Conservation (phyloP, 64 coral and sea anemone species). For the Montipora foliosa region DNA sequence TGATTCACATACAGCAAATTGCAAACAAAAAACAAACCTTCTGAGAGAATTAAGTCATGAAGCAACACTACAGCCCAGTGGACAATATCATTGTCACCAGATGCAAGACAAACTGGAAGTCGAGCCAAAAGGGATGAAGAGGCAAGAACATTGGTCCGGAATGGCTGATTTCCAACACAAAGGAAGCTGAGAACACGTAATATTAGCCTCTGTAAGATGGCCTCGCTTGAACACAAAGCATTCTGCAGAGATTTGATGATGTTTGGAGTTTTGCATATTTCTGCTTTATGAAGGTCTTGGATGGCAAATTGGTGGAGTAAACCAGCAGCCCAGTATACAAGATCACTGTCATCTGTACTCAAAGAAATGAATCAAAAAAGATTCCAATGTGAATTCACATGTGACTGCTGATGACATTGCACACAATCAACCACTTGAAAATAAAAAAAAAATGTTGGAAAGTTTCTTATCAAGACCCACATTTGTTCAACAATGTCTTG, state of each 20-base stretch:
- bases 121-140: constrained; percentile 75
- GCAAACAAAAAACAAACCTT: constrained; percentile 59
- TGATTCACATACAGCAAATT: not conserved
- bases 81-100: constrained; percentile 91
- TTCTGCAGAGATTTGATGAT: constrained; percentile 81
- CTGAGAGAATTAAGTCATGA: constrained; percentile 88
- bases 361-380: not conserved
- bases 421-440: too few relatives aligned
- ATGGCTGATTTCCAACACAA: constrained; percentile 77
- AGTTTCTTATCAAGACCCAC: too few relatives aligned
- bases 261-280: constrained; percentile 88
- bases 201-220: constrained; percentile 90
- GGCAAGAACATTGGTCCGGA: constrained; percentile 63
- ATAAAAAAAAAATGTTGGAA: too few relatives aligned
- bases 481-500: too few relatives aligned
- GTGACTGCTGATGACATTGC: too few relatives aligned
- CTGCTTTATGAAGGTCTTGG: constrained; percentile 72
- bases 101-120: constrained; percentile 90
- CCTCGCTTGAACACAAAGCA: constrained; percentile 88
- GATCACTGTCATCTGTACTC: constrained; percentile 86
- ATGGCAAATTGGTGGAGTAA: constrained; percentile 91
- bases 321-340: constrained; percentile 95
- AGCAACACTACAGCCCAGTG: constrained; percentile 92
- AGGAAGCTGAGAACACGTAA: constrained; percentile 89
- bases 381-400: not conserved